Conservation (phyloP, 1,140 invertebrate genomes). For the Pseudomyrmex flavicornis region DNA sequence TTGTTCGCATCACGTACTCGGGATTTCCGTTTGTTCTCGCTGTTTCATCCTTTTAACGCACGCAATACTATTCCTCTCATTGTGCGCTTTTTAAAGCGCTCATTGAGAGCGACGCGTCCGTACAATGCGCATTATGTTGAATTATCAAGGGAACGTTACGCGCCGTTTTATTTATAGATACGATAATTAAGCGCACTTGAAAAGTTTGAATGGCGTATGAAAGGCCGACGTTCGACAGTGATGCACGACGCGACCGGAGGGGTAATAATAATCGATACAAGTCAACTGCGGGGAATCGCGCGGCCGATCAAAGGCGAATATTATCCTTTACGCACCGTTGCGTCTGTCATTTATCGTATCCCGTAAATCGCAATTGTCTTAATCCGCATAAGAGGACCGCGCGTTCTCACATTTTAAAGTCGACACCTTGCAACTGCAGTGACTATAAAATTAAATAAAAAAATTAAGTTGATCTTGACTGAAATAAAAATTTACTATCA, state of each 20-base stretch:
- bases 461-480: background rate
- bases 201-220: constrained; percentile 66
- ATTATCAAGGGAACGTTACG: constrained; percentile 64
- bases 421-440: background rate
- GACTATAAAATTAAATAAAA: background rate
- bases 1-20: background rate
- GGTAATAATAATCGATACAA: constrained; percentile 67
- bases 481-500: background rate
- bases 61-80: constrained; percentile 37
- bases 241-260: constrained; percentile 54
- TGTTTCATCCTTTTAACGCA: constrained; percentile 1
- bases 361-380: constrained; percentile 62
- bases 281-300: constrained; percentile 36
- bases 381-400: background rate
- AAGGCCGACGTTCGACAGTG: constrained; percentile 65
- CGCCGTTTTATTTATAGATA: constrained; percentile 67
- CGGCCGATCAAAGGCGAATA: constrained; percentile 44
- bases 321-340: constrained; percentile 29
- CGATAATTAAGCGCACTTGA: constrained; percentile 69
- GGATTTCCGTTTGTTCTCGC: constrained; percentile 10
- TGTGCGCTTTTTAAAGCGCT: constrained; percentile 22
- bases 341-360: constrained; percentile 25
- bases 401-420: background rate
- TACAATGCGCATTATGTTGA: constrained; percentile 62
- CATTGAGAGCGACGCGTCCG: constrained; percentile 12